Evolutionary conservation across 2,888 invertebrate species (phyloP), one percentile per base, ranked within the genome.

Genomic region (Rhimphoctona megacephalus): DNA sequence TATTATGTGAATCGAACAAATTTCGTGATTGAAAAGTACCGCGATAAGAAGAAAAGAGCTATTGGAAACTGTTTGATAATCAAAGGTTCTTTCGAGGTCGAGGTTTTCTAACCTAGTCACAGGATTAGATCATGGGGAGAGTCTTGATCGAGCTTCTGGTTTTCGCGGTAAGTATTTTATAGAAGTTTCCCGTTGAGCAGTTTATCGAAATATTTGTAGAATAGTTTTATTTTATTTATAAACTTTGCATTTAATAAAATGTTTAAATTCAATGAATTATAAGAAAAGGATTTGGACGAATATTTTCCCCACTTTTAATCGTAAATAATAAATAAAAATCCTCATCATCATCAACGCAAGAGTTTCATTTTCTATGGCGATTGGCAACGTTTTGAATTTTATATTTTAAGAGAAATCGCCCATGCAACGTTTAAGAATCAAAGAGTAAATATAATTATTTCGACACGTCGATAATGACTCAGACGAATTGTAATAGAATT

Each of bases 111-210:
- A 46, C 17, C 8, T 39, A 9, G 33, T 25, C 22, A n/a, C 25
- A 67, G 66, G 19, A 43, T 30, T 70, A 52, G 69, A 86, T 30
- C 46, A 86, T 86, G 85, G 83, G 64, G 36, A 76, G 70, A 76
- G 66, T 66, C n/a, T 54, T 49, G 76, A 61, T 80, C 33, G 57
- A 83, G 66, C 66, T 61, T 80, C 36, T 80, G 46, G 19, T 83
- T 36, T 36, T 83, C n/a, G 46, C 57, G 85, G 85, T 86, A 80
- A 85, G 84, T 0, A 0, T 46, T 57, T 19, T 11, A 70, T 22
- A 25, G 30, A n/a, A n/a, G 7, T 52, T 30, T 0, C 14, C 6
- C 36, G 4, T 39, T 36, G 7, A 43, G 19, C 8, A 57, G 33
- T 39, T 30, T 30, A 17, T 64, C 54, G 5, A 25, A 14, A 52